Base-by-base conservation (phyloP, 2,113 vertebrate species). In the Petrocephalus microphthalmus region DNA sequence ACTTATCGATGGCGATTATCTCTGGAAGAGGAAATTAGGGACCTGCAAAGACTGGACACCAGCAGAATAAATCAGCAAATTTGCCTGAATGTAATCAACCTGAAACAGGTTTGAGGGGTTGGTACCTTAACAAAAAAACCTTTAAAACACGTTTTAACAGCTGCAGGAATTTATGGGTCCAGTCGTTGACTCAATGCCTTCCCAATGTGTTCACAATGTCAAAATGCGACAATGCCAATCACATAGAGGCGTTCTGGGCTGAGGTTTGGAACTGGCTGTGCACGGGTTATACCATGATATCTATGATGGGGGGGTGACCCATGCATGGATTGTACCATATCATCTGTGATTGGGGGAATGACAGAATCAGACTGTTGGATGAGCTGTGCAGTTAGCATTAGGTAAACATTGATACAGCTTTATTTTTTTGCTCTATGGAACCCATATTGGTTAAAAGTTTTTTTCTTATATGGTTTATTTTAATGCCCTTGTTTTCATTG, bases 1-100 rank as follows among this genome's bases (percentile, higher is more conserved):
- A 83, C 37, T 49, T 83, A 83, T 83, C 81, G 17, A 83, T 10
- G 17, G 42, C 45, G 13, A 42, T 33, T 82, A 56, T 33, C 85
- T 89, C 6, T 83, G 81, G 37, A 22, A 83, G 45, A 83, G 81
- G 81, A 83, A 83, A 83, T 49, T n/a, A 83, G 81, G n/a, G 81
- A 1, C 19, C 7, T 8, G 6, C 81, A 10, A 83, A 49, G 81
- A 22, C 45, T 7, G 5, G 81, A 22, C 33, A 20, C 42, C 33
- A 22, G 45, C 45, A 45, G 45, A 83, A 83, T 47, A 22, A 49
- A 47, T 83, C 17, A 49, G 33, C 47, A 83, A 83, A 83, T 83
- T 83, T 83, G 81, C 45, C 49, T 83, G 81, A 83, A 83, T 83
- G 37, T 83, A 49, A 83, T 83, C 81, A 83, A 49, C 33, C 81